Base-by-base conservation (phyloP, 2,113 vertebrate species). In the Gnathonemus longibarbis region DNA sequence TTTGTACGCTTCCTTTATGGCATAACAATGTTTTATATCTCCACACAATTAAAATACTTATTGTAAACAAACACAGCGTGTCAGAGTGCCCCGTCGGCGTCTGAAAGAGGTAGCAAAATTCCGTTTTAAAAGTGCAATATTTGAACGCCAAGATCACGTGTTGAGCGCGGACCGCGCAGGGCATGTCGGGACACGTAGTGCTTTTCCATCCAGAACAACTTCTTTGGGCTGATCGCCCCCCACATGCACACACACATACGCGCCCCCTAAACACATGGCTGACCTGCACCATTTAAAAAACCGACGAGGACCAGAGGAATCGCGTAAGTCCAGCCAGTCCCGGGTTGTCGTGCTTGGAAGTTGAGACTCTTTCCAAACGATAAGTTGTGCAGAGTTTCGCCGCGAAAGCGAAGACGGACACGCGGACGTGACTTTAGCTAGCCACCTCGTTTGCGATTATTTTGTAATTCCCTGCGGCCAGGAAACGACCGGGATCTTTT, bases 221-320 rank as follows among this genome's bases (percentile, higher is more conserved):
- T 88, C 35, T 31, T 58, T 35, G 27, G 35, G 31, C 87, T 88
- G 4, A 19, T 17, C 74, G 17, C 35, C 74, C 35, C 70, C 74
- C 74, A 39, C 15, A 39, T 39, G 70, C 70, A 77, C 70, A 80
- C 15, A 80, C 13, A 9, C 3, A 74, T 74, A 74, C n/a, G 35
- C 74, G 19, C 49, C 39, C 56, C 53, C 21, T 3, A 66, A 88
- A 88, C 56, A 88, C 87, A 88, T 88, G 87, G 87, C 42, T 62
- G 56, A n/a, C 56, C 39, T 24, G 87, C 48, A 45, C 31, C 19
- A 24, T 58, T 50, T 45, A 42, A 58, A 88, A 88, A 84, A 46
- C 39, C 45, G 39, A 48, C 45, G 42, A 84, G 45, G 45, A n/a
- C 19, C 45, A 21, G 19, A 48, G 39, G 45, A 84, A 24, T 39